A percentile compares a stretch with the other conserved stretches of the same genome.
These are phyloP conservation scores for Anoplophora glabripennis DNA, from an alignment of 1,140 invertebrate genomes.

Conservation along the genomic window DNA sequence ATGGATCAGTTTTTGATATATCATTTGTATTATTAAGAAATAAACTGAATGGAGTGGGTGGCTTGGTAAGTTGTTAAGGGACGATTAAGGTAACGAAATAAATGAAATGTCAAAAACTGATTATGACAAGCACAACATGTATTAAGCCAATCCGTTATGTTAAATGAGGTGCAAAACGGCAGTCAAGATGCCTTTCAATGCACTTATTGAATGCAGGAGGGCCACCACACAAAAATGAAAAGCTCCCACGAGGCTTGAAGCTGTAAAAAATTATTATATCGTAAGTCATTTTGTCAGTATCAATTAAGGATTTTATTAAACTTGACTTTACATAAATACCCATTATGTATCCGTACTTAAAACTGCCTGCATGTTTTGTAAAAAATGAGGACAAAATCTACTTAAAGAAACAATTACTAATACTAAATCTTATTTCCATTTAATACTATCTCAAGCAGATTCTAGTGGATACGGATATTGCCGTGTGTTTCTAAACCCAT, in stretches of 20 bases:
- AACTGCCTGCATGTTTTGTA: too few species aligned
- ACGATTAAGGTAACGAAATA: too few species aligned
- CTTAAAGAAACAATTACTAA: too few species aligned
- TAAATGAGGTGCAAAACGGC: constrained; percentile 26
- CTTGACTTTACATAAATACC: too few species aligned
- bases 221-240: constrained; percentile 45
- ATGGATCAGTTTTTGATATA: background rate
- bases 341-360: too few species aligned
- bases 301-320: background rate
- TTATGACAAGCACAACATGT: constrained; percentile 18
- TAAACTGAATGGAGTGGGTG: too few species aligned
- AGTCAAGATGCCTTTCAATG: constrained; percentile 40
- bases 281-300: constrained; percentile 16
- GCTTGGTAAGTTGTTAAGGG: background rate
- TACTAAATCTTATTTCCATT: too few species aligned
- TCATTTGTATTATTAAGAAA: background rate
- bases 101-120: too few species aligned
- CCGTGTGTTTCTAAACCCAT: too few species aligned
- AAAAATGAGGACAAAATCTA: too few species aligned
- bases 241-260: constrained; percentile 37
- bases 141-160: constrained; percentile 27
- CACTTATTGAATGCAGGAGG: constrained; percentile 27
- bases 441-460: too few species aligned
- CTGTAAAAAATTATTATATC: constrained; percentile 37
- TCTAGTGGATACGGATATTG: too few species aligned